These are phyloP conservation scores for Eospalax fontanierii DNA, from an alignment of 2,797 vertebrate genomes.

Conservation along the genomic window DNA sequence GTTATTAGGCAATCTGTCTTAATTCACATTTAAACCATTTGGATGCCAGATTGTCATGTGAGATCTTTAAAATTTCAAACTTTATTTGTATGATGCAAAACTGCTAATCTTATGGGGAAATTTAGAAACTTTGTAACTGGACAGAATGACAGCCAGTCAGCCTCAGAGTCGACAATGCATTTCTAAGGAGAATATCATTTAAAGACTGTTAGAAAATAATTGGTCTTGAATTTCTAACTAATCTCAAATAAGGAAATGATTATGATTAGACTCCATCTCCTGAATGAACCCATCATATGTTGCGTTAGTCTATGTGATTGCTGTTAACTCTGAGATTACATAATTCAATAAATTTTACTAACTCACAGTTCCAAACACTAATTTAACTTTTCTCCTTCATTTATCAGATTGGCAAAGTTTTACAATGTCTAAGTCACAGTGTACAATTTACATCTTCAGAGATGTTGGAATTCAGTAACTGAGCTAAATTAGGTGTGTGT, in stretches of 20 bases:
- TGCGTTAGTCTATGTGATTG: neutral
- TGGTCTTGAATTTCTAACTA: neutral
- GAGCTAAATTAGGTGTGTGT: neutral
- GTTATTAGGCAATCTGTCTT: neutral
- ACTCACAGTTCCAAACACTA: neutral
- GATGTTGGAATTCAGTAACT: neutral
- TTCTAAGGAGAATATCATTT: neutral
- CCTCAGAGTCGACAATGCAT: neutral
- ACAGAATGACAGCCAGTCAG: neutral
- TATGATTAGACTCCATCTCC: neutral
- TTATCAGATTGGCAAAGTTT: neutral
- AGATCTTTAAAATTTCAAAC: slow-evolving; percentile 42
- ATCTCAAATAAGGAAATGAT: neutral
- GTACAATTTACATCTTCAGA: neutral
- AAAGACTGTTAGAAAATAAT: neutral
- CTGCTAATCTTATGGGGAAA: neutral
- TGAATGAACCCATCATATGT: neutral
- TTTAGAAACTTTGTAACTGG: neutral
- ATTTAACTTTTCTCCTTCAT: neutral
- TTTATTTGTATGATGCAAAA: neutral
- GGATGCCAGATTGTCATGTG: neutral
- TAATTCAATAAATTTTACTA: neutral
- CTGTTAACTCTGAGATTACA: neutral
- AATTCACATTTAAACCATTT: neutral
- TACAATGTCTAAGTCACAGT: neutral